Conservation (phyloP, 2,888 invertebrate genomes). For the Bruchidius siliquastri region DNA sequence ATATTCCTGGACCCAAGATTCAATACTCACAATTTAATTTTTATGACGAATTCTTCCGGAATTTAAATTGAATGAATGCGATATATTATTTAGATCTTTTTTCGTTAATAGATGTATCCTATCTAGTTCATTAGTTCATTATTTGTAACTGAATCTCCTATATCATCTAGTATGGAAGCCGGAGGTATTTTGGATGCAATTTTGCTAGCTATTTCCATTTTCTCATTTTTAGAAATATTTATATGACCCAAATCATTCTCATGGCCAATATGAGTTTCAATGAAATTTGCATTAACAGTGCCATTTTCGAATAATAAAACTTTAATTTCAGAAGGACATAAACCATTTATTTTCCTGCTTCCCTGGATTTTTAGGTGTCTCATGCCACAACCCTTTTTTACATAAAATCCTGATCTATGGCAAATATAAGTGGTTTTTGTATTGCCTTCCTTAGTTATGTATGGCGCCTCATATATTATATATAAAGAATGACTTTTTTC, state of each 20-base stretch:
- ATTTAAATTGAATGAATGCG: background rate
- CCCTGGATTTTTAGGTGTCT: constrained; percentile 1
- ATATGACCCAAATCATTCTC: background rate
- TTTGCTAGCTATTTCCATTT: no score
- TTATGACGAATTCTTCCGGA: no score
- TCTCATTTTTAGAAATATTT: background rate
- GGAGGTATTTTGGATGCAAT: background rate
- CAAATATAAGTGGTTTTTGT: background rate
- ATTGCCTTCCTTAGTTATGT: background rate
- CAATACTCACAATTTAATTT: no score
- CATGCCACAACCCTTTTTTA: constrained; percentile 1
- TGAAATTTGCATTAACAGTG: background rate
- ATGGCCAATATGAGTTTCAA: constrained; percentile 1
- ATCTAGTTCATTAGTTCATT: background rate
- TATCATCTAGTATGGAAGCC: background rate
- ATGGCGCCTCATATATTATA: background rate
- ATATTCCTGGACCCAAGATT: background rate
- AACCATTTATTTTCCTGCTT: constrained; percentile 1
- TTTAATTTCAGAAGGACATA: background rate
- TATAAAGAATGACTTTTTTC: no score
- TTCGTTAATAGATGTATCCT: constrained; percentile 1
- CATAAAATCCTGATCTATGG: constrained; percentile 5
- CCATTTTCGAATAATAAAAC: constrained; percentile 1
- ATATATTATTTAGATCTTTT: background rate
- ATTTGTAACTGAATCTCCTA: background rate